Percentiles rank a stretch among this genome's conserved stretches.
Conservation (phyloP, 2,113 vertebrate genomes). For the Montifringilla adamsi region DNA sequence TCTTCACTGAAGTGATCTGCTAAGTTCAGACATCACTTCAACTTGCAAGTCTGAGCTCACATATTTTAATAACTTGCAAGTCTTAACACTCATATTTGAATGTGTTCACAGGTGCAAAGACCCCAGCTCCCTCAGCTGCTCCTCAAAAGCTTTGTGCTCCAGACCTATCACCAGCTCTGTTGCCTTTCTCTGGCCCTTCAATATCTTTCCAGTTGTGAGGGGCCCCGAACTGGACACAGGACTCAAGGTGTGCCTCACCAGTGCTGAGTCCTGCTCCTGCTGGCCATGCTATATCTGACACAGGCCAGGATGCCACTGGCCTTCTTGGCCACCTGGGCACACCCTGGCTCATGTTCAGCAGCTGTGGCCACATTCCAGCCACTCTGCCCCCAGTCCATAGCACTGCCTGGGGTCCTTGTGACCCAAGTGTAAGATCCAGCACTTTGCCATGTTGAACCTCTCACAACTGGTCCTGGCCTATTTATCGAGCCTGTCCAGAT, state of each 20-base stretch:
- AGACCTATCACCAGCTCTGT: fast-evolving
- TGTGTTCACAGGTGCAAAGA: neutral
- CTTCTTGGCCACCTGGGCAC: neutral
- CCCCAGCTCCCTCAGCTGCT: neutral
- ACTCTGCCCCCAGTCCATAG: neutral
- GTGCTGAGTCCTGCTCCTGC: fast-evolving
- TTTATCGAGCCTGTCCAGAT: neutral
- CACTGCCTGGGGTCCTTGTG: neutral
- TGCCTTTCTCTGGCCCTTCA: neutral
- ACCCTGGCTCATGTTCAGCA: neutral
- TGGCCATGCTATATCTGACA: neutral
- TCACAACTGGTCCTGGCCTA: neutral
- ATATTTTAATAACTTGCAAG: neutral
- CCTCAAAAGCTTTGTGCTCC: neutral
- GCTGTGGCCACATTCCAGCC: neutral
- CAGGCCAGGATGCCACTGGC: neutral
- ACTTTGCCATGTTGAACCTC: neutral
- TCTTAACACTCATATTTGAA: neutral
- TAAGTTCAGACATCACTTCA: neutral
- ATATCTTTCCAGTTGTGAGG: neutral
- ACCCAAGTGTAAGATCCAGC: neutral
- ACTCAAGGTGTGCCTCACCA: neutral
- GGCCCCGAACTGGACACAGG: neutral
- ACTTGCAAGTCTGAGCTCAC: neutral
- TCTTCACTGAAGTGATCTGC: neutral